Conservation (phyloP, 1,140 invertebrate genomes). For the Diuraphis noxia region DNA sequence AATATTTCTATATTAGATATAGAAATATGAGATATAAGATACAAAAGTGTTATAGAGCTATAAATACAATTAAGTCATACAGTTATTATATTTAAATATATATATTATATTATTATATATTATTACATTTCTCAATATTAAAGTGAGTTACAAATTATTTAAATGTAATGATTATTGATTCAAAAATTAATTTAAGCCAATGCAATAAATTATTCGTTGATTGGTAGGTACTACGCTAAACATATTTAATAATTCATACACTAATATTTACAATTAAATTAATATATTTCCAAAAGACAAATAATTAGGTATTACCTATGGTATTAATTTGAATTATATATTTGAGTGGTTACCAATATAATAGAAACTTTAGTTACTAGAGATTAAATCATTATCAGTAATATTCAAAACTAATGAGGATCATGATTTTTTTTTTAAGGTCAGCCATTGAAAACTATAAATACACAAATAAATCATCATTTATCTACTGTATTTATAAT, state of each 20-base stretch:
- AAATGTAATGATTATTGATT: neutral
- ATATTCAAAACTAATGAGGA: neutral
- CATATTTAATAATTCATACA: neutral
- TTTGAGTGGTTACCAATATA: neutral
- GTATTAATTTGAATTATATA: neutral
- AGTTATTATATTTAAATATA: too few species aligned
- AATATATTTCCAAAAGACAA: neutral
- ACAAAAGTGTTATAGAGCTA: too few species aligned
- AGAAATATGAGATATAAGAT: too few species aligned
- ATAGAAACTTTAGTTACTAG: neutral
- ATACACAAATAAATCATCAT: constrained; percentile 11
- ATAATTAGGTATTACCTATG: neutral
- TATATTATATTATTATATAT: neutral
- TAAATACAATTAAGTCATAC: too few species aligned
- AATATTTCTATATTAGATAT: too few species aligned
- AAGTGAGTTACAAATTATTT: neutral
- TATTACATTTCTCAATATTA: neutral
- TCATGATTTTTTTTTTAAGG: neutral
- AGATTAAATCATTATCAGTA: neutral
- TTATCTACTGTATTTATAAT: neutral
- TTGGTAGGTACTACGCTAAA: too few species aligned
- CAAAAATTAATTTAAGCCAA: neutral
- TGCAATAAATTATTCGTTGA: neutral
- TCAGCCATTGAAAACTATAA: neutral
- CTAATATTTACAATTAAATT: neutral